Conservation (phyloP, 2,888 invertebrate genomes). For the Proisotoma minuta region DNA sequence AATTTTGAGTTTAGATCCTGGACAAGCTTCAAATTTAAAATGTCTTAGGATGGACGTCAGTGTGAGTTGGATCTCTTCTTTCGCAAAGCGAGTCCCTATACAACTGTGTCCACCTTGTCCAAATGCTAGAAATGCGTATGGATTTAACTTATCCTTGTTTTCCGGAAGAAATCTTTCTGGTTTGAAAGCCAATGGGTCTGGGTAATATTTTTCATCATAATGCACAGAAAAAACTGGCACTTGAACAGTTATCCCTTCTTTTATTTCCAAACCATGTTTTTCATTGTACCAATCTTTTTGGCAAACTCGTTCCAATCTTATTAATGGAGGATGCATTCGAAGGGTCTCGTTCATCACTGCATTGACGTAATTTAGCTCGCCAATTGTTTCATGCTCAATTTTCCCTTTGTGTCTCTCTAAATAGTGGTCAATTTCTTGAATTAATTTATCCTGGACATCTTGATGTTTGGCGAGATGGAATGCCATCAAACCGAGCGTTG, state of each 20-base stretch:
- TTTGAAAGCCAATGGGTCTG: slow-evolving; percentile 23
- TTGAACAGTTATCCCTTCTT: slow-evolving; percentile 21
- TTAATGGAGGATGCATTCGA: slow-evolving; percentile 27
- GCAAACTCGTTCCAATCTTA: slow-evolving; percentile 29
- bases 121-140: slow-evolving; percentile 33
- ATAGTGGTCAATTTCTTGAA: slow-evolving; percentile 26
- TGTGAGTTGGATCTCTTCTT: slow-evolving; percentile 29
- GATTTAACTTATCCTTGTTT: slow-evolving; percentile 34
- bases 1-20: slow-evolving; percentile 20
- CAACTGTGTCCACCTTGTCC: slow-evolving; percentile 38
- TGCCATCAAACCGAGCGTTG: slow-evolving; percentile 26
- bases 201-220: slow-evolving; percentile 25
- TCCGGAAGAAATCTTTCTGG: slow-evolving; percentile 37
- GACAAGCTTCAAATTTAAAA: slow-evolving; percentile 24
- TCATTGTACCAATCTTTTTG: slow-evolving; percentile 32
- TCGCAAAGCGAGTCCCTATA: slow-evolving; percentile 37
- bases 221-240: slow-evolving; percentile 24
- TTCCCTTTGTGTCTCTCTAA: slow-evolving; percentile 26
- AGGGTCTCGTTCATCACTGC: slow-evolving; percentile 33
- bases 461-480: slow-evolving; percentile 24
- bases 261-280: slow-evolving; percentile 18
- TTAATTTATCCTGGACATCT: slow-evolving; percentile 16
- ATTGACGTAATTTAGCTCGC: slow-evolving; percentile 25
- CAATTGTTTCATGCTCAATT: slow-evolving; percentile 27
- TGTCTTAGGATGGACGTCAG: slow-evolving; percentile 31